These are phyloP conservation scores for Horisme vitalbata DNA, from an alignment of 2,888 invertebrate genomes.

Conservation along the genomic window DNA sequence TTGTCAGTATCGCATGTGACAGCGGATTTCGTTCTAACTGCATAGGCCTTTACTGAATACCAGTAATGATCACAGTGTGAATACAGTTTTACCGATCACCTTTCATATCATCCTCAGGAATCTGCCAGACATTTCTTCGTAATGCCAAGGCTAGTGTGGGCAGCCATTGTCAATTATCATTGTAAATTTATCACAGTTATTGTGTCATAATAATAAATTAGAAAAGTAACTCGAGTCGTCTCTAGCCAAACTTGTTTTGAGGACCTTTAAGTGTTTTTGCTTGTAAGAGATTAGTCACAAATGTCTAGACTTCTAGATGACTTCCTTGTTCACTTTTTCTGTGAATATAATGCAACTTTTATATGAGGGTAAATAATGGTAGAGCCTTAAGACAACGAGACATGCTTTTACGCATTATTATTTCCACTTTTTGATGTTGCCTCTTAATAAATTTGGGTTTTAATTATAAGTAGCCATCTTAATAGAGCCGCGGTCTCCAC, in stretches of 20 bases:
- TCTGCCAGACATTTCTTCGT: conserved; percentile 66
- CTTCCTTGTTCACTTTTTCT: conserved; percentile 15
- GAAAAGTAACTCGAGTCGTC: conserved; percentile 20
- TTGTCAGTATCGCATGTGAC: no score
- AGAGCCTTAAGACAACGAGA: no score
- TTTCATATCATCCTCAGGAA: conserved; percentile 67
- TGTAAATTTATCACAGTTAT: conserved; percentile 64
- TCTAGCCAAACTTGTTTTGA: conserved; percentile 24
- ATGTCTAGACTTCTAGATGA: conserved; percentile 15
- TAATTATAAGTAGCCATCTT: no score
- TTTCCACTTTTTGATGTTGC: no score
- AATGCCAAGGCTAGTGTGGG: conserved; percentile 79
- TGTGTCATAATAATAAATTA: conserved; percentile 48
- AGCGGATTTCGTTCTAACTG: no score
- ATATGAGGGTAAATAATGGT: no score
- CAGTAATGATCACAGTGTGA: no score
- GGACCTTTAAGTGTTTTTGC: conserved; percentile 28
- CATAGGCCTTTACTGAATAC: conserved; percentile 20
- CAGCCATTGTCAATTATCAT: conserved; percentile 65
- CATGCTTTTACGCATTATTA: no score
- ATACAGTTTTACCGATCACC: conserved; percentile 24
- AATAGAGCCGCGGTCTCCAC: no score
- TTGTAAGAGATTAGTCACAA: conserved; percentile 29
- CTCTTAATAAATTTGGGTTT: no score
- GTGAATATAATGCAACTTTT: conserved; percentile 13